These are phyloP conservation scores for Cosmorhoe ocellata DNA, from an alignment of 2,888 invertebrate genomes.

Conservation along the genomic window DNA sequence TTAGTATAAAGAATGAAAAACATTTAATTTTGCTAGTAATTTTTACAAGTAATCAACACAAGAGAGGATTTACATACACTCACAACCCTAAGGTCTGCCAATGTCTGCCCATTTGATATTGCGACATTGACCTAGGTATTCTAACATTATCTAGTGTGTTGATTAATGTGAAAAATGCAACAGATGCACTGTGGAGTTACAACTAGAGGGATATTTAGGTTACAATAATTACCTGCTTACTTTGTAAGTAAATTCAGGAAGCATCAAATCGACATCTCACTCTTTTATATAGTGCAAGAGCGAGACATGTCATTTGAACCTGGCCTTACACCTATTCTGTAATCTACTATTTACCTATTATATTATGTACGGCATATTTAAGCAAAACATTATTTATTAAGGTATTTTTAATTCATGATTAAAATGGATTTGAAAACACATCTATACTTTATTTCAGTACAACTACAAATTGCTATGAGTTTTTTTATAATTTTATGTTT, in stretches of 20 bases:
- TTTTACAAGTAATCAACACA: slow-evolving; percentile 14
- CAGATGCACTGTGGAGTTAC: slow-evolving; percentile 10
- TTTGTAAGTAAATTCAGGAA: slow-evolving; percentile 25
- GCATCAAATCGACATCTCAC: slow-evolving; percentile 19
- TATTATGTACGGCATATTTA: slow-evolving; percentile 31
- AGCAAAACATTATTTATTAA: slow-evolving; percentile 33
- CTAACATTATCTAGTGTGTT: not conserved
- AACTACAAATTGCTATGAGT: slow-evolving; percentile 28
- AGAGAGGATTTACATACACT: not conserved
- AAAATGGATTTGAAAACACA: slow-evolving; percentile 33
- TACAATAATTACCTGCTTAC: slow-evolving; percentile 22
- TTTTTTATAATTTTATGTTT: slow-evolving; percentile 31
- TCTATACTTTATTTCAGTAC: slow-evolving; percentile 25
- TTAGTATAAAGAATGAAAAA: not conserved
- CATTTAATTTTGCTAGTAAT: slow-evolving; percentile 2
- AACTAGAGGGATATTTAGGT: slow-evolving; percentile 21
- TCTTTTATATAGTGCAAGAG: slow-evolving; percentile 12
- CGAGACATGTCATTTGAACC: slow-evolving; percentile 14
- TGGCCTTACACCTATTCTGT: slow-evolving; percentile 15
- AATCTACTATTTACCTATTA: slow-evolving; percentile 26
- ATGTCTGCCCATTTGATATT: no score
- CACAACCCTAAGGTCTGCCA: no score
- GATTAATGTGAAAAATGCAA: slow-evolving; percentile 15
- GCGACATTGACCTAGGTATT: no score
- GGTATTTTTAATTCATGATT: slow-evolving; percentile 32